Base-by-base conservation (phyloP, 2,797 vertebrate genomes). In the Odontamblyopus lacepedii region DNA sequence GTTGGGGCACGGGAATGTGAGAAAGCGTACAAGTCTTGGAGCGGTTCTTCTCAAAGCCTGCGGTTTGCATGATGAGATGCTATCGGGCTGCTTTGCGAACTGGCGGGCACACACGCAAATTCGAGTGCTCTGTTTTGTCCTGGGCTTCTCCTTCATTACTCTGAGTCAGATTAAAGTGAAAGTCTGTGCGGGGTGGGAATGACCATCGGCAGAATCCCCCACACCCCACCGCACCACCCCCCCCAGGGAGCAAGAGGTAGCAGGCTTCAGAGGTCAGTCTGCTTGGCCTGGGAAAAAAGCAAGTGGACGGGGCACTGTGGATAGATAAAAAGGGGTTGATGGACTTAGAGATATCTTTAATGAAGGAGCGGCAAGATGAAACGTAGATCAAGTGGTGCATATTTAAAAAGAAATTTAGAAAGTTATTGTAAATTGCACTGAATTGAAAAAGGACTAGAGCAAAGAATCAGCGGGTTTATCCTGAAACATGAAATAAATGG, bases 251-350 rank as follows among this genome's bases (percentile, higher is more conserved):
- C 70, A 70, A 84, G 87, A 91, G 92, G 91, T 92, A 90, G 87
- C 87, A 81, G 75, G 78, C 91, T 82, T 77, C 72, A 87, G 89
- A 87, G 91, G 92, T 92, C 92, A 90, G 83, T 72, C 81, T 81
- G 78, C 70, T 85, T 90, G 87, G 88, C 91, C 89, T 93, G 93
- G 90, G 92, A 94, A 87, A 38, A 83, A 84, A 83, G 78, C 80
- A 38, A 77, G 70, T 29, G 9, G 59, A 61, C 48, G 60, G 53
- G 59, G 59, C 23, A 57, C 32, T 74, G 19, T 44, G 55, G 69
- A 79, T 78, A 56, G 79, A 80, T 77, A 41, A 60, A 75, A 76
- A 66, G 67, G 66, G 65, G 51, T 63, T 74, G 70, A 81, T 69
- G 53, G 72, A 84, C 70, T 74, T 76, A 83, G 84, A 75, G 53